Conservation (phyloP, 2,113 vertebrate species). For the Oceanites oceanicus region DNA sequence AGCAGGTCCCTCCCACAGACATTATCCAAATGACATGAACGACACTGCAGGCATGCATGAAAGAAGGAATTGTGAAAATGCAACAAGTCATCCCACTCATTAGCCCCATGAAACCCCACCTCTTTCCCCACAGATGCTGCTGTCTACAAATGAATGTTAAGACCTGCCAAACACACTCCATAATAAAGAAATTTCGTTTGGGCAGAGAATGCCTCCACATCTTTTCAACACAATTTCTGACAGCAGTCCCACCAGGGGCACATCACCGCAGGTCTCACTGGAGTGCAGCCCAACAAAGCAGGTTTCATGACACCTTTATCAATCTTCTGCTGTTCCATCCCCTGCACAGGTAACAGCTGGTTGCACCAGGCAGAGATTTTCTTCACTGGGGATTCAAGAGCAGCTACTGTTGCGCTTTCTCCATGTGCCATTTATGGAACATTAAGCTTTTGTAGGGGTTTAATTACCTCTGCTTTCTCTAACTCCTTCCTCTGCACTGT, state of each 20-base stretch:
- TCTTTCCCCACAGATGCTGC: not conserved
- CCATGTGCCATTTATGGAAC: not conserved
- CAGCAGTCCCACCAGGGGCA: not conserved
- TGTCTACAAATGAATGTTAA: not conserved
- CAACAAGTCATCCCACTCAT: not conserved
- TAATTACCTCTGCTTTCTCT: not conserved
- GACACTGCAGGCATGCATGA: not conserved
- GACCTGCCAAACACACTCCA: not conserved
- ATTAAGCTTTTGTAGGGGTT: not conserved
- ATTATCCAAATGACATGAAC: not conserved
- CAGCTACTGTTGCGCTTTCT: fast-evolving
- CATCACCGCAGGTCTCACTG: not conserved
- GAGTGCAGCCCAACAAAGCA: not conserved
- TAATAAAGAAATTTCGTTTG: not conserved
- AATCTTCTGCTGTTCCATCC: not conserved
- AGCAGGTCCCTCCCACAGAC: not conserved
- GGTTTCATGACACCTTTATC: not conserved
- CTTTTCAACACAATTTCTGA: not conserved
- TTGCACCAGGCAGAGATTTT: not conserved
- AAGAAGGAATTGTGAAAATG: not conserved
- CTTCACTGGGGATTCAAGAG: not conserved
- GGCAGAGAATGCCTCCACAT: not conserved
- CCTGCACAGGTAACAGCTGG: not conserved
- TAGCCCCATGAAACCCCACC: not conserved
- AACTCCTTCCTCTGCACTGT: not conserved